Evolutionary conservation across 2,888 invertebrate genomes (phyloP).

Genomic region (Epicampocera succincta): DNA sequence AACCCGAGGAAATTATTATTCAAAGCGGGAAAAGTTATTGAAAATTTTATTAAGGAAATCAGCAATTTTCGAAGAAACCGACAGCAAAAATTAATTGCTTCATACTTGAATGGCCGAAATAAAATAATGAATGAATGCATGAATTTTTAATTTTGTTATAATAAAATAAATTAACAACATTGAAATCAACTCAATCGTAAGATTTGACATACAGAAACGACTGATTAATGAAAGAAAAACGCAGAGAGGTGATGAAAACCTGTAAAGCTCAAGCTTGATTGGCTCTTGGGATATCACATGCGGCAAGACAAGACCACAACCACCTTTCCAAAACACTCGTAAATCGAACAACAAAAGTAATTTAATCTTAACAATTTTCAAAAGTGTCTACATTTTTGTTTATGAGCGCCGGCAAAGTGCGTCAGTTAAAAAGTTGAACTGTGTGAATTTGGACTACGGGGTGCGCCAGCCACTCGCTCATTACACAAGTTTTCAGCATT

Average conservation of each 20-base stretch:
- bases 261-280: slow-evolving; percentile 48
- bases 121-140: slow-evolving; percentile 34
- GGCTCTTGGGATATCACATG: slow-evolving; percentile 15
- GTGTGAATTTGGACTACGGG: slow-evolving; percentile 31
- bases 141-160: background rate
- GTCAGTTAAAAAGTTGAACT: slow-evolving; percentile 17
- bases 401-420: slow-evolving; percentile 13
- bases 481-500: slow-evolving; percentile 48
- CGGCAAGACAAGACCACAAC: slow-evolving; percentile 1
- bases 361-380: slow-evolving; percentile 25
- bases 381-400: background rate
- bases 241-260: slow-evolving; percentile 41
- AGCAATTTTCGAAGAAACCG: slow-evolving; percentile 49
- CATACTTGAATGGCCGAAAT: slow-evolving; percentile 47
- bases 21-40: slow-evolving; percentile 1
- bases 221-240: slow-evolving; percentile 5
- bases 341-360: slow-evolving; percentile 31
- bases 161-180: slow-evolving; percentile 26
- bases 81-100: slow-evolving; percentile 50
- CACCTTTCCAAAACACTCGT: slow-evolving; percentile 49
- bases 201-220: background rate
- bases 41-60: slow-evolving; percentile 53
- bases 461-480: slow-evolving; percentile 45
- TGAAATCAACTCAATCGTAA: slow-evolving; percentile 29
- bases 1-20: slow-evolving; percentile 20